phyloP scores from a whole-genome alignment of 1,140 invertebrate species.

The Lepidurus arcticus region DNA sequence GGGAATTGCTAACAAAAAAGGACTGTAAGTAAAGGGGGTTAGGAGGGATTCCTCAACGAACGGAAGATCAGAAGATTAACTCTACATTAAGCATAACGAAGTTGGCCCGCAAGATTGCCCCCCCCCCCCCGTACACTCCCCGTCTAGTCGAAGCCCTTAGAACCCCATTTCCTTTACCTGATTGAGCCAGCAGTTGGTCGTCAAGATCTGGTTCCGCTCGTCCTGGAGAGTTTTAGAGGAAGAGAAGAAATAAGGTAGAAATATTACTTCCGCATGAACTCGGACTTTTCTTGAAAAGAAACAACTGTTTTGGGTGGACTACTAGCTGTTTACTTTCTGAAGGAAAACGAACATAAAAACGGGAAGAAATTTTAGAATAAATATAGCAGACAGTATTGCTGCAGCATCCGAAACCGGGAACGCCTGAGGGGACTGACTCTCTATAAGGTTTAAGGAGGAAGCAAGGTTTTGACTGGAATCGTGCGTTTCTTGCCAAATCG shows the following conservation, averaged over 20 bases:
- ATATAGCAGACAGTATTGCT: neutral
- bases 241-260: slow-evolving; percentile 29
- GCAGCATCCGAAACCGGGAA: neutral
- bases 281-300: neutral
- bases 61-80: too few relatives aligned
- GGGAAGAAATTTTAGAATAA: too few relatives aligned
- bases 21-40: too few relatives aligned
- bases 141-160: too few relatives aligned
- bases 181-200: slow-evolving; percentile 52
- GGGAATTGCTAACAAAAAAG: too few relatives aligned
- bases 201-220: slow-evolving; percentile 50
- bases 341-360: too few relatives aligned
- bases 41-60: too few relatives aligned
- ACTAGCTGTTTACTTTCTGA: too few relatives aligned
- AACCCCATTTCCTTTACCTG: slow-evolving; percentile 42
- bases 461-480: neutral
- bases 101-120: too few relatives aligned
- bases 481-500: slow-evolving; percentile 7
- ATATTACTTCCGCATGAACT: neutral
- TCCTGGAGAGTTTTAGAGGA: slow-evolving; percentile 39
- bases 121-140: too few relatives aligned
- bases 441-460: neutral
- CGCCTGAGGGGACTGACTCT: neutral
- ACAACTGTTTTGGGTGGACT: too few relatives aligned
- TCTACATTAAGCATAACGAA: too few relatives aligned